These are phyloP conservation scores for Mormyrus hasselquistii DNA, from an alignment of 2,797 vertebrate species.

Conservation along the genomic window DNA sequence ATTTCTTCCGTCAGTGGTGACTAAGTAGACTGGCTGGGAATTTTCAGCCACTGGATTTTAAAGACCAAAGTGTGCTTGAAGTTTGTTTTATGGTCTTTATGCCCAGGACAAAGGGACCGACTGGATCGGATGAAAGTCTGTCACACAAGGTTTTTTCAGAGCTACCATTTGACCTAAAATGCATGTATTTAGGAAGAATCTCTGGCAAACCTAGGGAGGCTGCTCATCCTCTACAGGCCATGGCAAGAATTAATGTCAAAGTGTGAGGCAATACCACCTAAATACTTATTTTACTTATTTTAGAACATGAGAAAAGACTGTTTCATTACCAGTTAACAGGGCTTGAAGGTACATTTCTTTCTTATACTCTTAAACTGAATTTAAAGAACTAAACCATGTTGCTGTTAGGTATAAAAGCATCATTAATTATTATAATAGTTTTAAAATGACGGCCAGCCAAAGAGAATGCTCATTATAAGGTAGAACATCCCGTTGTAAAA, in stretches of 20 bases:
- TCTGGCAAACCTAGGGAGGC: background rate
- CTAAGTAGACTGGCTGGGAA: background rate
- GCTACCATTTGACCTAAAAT: background rate
- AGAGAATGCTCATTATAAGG: background rate
- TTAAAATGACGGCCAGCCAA: background rate
- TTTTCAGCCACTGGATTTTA: background rate
- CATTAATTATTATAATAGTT: background rate
- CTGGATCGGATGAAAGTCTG: background rate
- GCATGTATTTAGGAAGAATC: background rate
- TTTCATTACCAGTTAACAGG: background rate
- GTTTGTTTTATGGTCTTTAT: background rate
- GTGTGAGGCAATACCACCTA: background rate
- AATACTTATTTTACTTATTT: background rate
- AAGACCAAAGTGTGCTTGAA: background rate
- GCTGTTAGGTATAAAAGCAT: background rate
- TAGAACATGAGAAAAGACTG: background rate
- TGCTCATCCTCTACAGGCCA: background rate
- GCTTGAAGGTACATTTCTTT: background rate
- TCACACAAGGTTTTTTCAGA: background rate
- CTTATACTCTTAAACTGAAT: background rate
- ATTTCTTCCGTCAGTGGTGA: background rate
- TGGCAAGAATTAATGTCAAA: background rate
- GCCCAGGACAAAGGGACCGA: background rate
- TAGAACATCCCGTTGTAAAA: background rate
- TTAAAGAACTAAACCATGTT: background rate